Percentiles rank a stretch among this genome's conserved stretches.
phyloP scores from a whole-genome alignment of 2,888 invertebrate species.

The Tiliacea aurago region DNA sequence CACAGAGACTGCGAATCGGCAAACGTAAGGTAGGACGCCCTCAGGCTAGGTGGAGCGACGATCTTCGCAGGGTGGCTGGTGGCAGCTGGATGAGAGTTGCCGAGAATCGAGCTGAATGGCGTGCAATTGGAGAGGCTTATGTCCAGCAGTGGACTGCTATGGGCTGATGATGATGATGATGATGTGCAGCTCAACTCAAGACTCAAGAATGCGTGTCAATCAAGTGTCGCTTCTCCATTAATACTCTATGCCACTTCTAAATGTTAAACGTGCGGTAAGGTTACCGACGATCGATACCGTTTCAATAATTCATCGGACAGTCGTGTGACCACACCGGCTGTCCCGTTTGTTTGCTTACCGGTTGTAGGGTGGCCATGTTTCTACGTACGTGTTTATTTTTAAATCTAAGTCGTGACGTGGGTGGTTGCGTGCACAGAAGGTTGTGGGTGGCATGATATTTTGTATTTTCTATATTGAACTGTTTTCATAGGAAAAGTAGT shows the following conservation, averaged over 20 bases:
- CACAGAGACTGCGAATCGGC: too few relatives aligned
- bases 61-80: too few relatives aligned
- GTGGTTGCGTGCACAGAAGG: background rate
- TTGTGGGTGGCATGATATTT: background rate
- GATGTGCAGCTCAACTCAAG: too few relatives aligned
- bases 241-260: background rate
- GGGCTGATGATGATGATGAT: too few relatives aligned
- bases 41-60: too few relatives aligned
- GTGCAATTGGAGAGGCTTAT: too few relatives aligned
- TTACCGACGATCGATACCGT: slow-evolving; percentile 32
- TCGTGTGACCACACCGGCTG: slow-evolving; percentile 42
- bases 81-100: too few relatives aligned
- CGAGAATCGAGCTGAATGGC: too few relatives aligned
- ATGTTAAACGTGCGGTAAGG: slow-evolving; percentile 23
- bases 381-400: slow-evolving; percentile 30
- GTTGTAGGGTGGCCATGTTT: slow-evolving; percentile 14
- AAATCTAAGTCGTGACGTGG: background rate
- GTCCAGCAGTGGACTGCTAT: too few relatives aligned
- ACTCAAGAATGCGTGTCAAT: background rate
- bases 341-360: slow-evolving; percentile 10
- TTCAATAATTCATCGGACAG: slow-evolving; percentile 46
- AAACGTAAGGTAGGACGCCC: too few relatives aligned
- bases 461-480: slow-evolving; percentile 7
- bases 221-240: slow-evolving; percentile 8
- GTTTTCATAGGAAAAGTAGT: background rate